Evolutionary conservation across 1,140 invertebrate species (phyloP).

Genomic region (Micrasema minimum): DNA sequence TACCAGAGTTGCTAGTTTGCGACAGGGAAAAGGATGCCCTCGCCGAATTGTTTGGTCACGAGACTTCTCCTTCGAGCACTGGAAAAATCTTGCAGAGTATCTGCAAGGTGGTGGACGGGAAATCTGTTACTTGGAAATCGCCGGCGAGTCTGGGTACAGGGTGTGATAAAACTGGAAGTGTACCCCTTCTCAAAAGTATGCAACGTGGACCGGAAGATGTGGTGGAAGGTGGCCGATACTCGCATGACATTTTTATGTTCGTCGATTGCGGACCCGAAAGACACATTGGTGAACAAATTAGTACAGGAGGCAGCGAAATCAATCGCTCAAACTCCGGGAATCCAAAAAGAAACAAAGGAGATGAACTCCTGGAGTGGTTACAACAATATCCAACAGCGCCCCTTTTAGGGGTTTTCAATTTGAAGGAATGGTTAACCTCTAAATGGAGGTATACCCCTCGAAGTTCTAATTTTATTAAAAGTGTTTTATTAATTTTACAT

Average conservation of each 20-base stretch:
- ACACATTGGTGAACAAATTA: not conserved
- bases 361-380: slow-evolving; percentile 9
- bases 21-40: not conserved
- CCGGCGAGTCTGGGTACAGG: slow-evolving; percentile 40
- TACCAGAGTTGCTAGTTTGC: not conserved
- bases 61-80: slow-evolving; percentile 1
- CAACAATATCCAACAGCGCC: not conserved
- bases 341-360: slow-evolving; percentile 19
- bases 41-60: not conserved
- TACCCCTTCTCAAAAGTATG: slow-evolving; percentile 41
- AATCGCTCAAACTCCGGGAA: not conserved
- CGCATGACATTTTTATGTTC: slow-evolving; percentile 37
- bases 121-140: slow-evolving; percentile 5
- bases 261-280: not conserved
- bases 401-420: no score
- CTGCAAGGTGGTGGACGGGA: slow-evolving; percentile 36
- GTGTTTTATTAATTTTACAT: slow-evolving; percentile 4
- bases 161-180: slow-evolving; percentile 46
- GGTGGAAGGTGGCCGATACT: slow-evolving; percentile 43
- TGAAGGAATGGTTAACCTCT: not conserved
- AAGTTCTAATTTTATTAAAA: not conserved
- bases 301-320: not conserved
- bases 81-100: slow-evolving; percentile 46
- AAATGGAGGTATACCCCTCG: not conserved
- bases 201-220: slow-evolving; percentile 35